phyloP scores from a whole-genome alignment of 1,140 invertebrate genomes.

The Sarcophaga peregrina region DNA sequence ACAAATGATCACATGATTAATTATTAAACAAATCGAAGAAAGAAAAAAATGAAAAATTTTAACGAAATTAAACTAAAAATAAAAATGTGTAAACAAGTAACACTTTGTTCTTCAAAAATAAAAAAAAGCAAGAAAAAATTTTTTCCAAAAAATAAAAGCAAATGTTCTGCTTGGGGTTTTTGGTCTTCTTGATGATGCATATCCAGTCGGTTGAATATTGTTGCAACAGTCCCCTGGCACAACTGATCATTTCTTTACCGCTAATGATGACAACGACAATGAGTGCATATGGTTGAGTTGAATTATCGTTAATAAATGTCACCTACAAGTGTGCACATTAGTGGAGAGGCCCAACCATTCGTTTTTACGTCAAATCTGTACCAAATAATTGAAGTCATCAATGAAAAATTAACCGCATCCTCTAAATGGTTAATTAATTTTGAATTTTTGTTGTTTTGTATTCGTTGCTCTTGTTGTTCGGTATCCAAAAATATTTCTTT shows the following conservation, averaged over 20 bases:
- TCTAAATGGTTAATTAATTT: constrained; percentile 22
- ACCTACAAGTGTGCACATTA: background rate
- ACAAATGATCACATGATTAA: constrained; percentile 19
- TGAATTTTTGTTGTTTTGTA: background rate
- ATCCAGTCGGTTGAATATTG: too few species aligned
- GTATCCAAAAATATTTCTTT: too few species aligned
- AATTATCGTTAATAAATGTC: constrained; percentile 27
- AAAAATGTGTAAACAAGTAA: constrained; percentile 27
- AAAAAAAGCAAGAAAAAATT: background rate
- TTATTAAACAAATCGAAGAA: background rate
- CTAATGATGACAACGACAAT: background rate
- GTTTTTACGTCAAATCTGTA: constrained; percentile 16
- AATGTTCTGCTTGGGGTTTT: too few species aligned
- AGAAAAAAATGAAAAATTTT: background rate
- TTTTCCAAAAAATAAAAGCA: too few species aligned
- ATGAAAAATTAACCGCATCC: constrained; percentile 15
- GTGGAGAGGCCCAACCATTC: background rate
- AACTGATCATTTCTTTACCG: background rate
- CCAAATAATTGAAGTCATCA: background rate
- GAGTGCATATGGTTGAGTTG: constrained; percentile 1
- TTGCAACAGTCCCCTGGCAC: background rate
- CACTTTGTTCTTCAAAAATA: background rate
- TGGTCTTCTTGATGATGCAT: too few species aligned
- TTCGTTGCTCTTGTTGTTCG: too few species aligned
- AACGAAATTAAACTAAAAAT: background rate